phyloP scores from a whole-genome alignment of 2,888 invertebrate species.

The Standfussiana lucernea region DNA sequence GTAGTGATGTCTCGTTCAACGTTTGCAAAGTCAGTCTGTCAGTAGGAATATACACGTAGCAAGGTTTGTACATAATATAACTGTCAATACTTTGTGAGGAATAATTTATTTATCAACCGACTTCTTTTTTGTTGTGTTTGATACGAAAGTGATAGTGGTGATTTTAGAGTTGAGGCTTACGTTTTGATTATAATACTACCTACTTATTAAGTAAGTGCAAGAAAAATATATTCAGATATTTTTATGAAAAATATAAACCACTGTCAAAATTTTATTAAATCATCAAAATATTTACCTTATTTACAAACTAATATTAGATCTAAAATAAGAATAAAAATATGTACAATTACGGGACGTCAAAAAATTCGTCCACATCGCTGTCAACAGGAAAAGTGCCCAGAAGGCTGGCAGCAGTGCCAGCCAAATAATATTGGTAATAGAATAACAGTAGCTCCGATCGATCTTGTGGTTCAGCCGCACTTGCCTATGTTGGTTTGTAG shows the following conservation, averaged over 20 bases:
- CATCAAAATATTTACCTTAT: too few relatives aligned
- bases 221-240: too few relatives aligned
- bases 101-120: background rate
- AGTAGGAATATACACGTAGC: conserved; percentile 5
- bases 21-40: conserved; percentile 2
- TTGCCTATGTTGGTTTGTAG: background rate
- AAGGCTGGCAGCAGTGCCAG: too few relatives aligned
- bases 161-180: background rate
- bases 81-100: background rate
- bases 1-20: conserved; percentile 15
- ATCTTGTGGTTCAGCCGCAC: background rate
- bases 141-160: background rate
- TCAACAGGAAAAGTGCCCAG: too few relatives aligned
- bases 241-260: too few relatives aligned
- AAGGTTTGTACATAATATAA: conserved; percentile 21
- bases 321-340: too few relatives aligned
- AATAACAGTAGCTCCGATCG: background rate
- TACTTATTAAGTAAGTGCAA: too few relatives aligned
- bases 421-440: too few relatives aligned
- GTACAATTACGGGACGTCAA: too few relatives aligned
- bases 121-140: background rate
- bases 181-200: background rate
- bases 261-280: too few relatives aligned
- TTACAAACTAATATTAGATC: too few relatives aligned
- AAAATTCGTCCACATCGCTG: too few relatives aligned